phyloP scores from a whole-genome alignment of 2,797 vertebrate species.

The Peromyscus aztecus region DNA sequence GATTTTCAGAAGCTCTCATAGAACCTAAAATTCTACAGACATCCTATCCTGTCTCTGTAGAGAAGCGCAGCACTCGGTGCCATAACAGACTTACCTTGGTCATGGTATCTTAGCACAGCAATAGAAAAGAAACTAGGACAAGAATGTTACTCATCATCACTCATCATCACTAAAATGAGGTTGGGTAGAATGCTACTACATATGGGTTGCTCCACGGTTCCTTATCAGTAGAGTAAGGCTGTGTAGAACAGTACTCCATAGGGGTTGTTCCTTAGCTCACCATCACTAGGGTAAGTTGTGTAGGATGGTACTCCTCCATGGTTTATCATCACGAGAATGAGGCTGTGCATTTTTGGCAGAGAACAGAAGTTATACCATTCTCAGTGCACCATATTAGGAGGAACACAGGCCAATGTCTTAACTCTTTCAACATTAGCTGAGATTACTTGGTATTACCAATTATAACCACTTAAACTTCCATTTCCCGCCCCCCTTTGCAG shows the following conservation, averaged over 20 bases:
- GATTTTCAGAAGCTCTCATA: constrained; percentile 51
- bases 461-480: neutral
- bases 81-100: neutral
- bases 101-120: no score
- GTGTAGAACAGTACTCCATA: neutral
- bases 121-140: neutral
- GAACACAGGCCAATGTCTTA: neutral
- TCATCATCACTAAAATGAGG: neutral
- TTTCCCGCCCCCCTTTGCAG: neutral
- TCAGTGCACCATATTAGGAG: neutral
- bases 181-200: neutral
- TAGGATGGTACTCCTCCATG: neutral
- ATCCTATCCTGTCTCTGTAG: neutral
- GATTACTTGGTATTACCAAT: neutral
- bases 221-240: neutral
- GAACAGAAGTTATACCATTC: neutral
- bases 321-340: neutral
- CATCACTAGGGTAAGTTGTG: neutral
- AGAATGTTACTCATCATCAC: neutral
- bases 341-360: neutral
- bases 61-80: neutral
- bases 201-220: neutral
- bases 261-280: neutral
- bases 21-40: constrained; percentile 24
- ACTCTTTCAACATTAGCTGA: neutral